Conservation (phyloP, 2,113 vertebrate genomes). For the Antechinus flavipes region DNA sequence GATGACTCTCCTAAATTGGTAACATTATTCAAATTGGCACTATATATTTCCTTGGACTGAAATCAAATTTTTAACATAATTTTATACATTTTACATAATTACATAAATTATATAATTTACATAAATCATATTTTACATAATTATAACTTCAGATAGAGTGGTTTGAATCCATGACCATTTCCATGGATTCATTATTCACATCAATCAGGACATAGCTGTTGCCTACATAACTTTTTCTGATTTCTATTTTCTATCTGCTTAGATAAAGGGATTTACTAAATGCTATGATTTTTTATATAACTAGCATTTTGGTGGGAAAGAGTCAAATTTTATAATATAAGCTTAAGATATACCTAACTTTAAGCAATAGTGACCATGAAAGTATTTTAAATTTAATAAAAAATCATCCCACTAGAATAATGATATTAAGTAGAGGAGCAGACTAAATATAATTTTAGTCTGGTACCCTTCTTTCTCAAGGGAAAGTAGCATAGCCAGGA, state of each 20-base stretch:
- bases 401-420: background rate
- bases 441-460: background rate
- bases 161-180: background rate
- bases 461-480: background rate
- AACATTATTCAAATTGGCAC: no score
- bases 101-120: no score
- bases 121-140: background rate
- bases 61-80: background rate
- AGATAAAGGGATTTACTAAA: background rate
- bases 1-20: no score
- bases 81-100: no score
- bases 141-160: background rate
- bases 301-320: background rate
- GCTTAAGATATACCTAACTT: background rate
- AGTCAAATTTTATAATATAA: background rate
- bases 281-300: background rate
- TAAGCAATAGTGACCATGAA: background rate
- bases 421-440: background rate
- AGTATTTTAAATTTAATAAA: background rate
- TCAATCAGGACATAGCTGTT: background rate
- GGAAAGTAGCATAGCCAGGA: background rate
- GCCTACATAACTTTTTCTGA: background rate
- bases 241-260: background rate
- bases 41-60: background rate
- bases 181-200: background rate